Evolutionary conservation across 2,113 vertebrate genomes (phyloP).

Genomic region (Nestor notabilis): DNA sequence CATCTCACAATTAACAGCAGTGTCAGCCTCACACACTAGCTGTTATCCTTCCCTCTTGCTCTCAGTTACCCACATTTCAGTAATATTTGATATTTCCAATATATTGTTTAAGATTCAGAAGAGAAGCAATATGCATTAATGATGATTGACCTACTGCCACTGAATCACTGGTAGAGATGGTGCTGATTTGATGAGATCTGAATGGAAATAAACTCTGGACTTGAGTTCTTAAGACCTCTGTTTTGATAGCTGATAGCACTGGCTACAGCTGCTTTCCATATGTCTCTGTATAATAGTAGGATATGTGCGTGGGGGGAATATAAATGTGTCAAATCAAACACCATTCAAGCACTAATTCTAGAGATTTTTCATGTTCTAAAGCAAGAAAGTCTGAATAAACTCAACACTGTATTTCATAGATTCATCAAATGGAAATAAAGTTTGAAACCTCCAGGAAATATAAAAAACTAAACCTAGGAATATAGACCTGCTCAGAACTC

Average conservation of each 20-base stretch:
- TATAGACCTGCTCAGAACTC: neutral
- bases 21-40: neutral
- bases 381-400: neutral
- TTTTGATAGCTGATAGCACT: conserved; percentile 5
- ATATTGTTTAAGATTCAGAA: neutral
- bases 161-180: neutral
- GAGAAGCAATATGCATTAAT: neutral
- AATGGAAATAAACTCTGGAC: conserved; percentile 5
- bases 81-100: neutral
- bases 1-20: neutral
- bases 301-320: neutral
- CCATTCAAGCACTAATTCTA: neutral
- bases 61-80: neutral
- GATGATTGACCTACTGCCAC: neutral
- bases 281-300: neutral
- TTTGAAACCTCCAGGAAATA: neutral
- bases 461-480: neutral
- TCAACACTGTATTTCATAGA: neutral
- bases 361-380: neutral
- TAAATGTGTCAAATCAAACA: conserved; percentile 34
- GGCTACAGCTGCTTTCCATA: conserved; percentile 45
- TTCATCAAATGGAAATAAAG: neutral
- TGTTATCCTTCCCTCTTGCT: neutral
- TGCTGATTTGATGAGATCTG: neutral
- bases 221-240: neutral